These are phyloP conservation scores for Cephus sareptanus DNA, from an alignment of 2,888 invertebrate species.

Conservation along the genomic window DNA sequence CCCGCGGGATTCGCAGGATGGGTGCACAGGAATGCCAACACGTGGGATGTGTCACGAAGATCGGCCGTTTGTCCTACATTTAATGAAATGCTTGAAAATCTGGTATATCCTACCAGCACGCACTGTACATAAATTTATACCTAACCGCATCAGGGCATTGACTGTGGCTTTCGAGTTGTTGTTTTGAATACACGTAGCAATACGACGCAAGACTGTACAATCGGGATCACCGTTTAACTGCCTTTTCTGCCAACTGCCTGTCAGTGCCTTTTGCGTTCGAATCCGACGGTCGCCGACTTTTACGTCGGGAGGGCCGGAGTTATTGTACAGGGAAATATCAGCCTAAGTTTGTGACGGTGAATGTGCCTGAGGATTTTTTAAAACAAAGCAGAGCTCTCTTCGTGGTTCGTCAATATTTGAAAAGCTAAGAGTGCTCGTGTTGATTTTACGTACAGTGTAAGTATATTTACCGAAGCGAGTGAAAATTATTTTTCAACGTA, in stretches of 20 bases:
- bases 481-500: background rate
- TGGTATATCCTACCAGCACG: background rate
- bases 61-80: background rate
- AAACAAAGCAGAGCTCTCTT: too few relatives aligned
- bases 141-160: background rate
- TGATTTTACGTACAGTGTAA: background rate
- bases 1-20: slow-evolving; percentile 52
- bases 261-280: too few relatives aligned
- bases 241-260: too few relatives aligned
- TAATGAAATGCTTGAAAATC: background rate
- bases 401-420: too few relatives aligned
- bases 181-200: background rate
- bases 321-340: too few relatives aligned
- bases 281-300: too few relatives aligned
- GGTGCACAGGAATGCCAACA: slow-evolving; percentile 51
- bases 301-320: too few relatives aligned
- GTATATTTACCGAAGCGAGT: background rate
- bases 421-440: background rate
- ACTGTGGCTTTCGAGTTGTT: background rate
- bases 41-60: slow-evolving; percentile 52
- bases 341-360: too few relatives aligned
- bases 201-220: too few relatives aligned
- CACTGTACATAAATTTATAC: background rate
- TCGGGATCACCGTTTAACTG: too few relatives aligned
- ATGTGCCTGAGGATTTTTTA: too few relatives aligned